Evolutionary conservation across 2,113 vertebrate species (phyloP), one percentile per base, ranked within the genome.

Genomic region (Bathybates hornii): DNA sequence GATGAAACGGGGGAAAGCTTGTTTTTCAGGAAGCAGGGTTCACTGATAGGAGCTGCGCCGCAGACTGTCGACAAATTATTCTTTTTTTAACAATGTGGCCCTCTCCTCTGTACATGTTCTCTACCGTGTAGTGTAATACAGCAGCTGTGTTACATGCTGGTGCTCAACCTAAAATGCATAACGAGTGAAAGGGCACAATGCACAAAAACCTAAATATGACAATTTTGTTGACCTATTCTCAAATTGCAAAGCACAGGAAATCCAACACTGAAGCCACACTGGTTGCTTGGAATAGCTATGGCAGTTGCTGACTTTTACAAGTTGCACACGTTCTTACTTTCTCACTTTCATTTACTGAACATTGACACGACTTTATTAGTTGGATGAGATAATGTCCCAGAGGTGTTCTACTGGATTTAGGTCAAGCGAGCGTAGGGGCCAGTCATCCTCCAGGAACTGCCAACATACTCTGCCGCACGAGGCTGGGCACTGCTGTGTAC

Each of bases 1-100:
- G 88, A 90, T 91, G 87, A 95, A 92, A 91, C 68, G 2, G 56
- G 68, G 36, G 56, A 56, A 68, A 76, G 84, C 88, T 82, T 87
- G 73, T 85, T 89, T 87, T 82, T 43, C 80, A 82, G 73, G 19
- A 80, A 90, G 73, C 27, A 7, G 43, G 80, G 10, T 86, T 73
- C 79, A 29, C 78, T 45, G 61, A 43, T 59, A 14, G 68, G 52
- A 68, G 80, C 88, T 41, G 84, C 9, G 2, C 78, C 54, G 14
- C 48, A 53, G 78, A n/a, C 29, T 54, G 59, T n/a, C 27, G 57
- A n/a, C 61, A 86, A 50, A 85, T 85, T 6, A 80, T 82, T 84
- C 13, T 86, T 86, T 59, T 84, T 41, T 29, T 56, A 59, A 54
- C 79, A 56, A 66, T 21, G 79, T 45, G 5, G 0, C 6, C 19